phyloP scores from a whole-genome alignment of 1,140 invertebrate genomes.

The Manduca sexta region DNA sequence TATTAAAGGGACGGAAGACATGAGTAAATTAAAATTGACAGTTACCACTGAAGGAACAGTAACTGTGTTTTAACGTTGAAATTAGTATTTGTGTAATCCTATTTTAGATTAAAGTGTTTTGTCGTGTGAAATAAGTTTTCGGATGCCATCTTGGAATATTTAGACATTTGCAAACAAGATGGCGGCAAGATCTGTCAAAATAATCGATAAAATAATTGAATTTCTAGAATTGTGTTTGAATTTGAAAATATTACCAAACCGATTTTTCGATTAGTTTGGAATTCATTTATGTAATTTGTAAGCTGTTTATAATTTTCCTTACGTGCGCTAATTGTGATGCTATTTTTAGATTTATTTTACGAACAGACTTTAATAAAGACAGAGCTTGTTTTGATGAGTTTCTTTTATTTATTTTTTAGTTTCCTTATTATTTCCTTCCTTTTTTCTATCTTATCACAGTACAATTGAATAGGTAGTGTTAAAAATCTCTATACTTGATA shows the following conservation, averaged over 20 bases:
- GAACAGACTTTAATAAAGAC: conserved; percentile 60
- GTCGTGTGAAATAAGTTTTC: conserved; percentile 1
- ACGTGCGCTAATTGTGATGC: conserved; percentile 52
- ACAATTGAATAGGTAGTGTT: no score
- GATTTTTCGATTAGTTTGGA: conserved; percentile 1
- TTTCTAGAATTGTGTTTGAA: not conserved
- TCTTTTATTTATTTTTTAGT: conserved; percentile 33
- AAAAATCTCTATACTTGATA: no score
- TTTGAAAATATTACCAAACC: no score
- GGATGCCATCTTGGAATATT: no score
- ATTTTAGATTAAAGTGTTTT: conserved; percentile 5
- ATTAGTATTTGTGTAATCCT: conserved; percentile 6
- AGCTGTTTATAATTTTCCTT: conserved; percentile 32
- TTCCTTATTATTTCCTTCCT: conserved; percentile 13
- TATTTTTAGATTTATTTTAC: conserved; percentile 61
- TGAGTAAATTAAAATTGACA: no score
- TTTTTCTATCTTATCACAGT: no score
- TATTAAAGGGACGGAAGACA: not conserved
- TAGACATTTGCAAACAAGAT: not conserved
- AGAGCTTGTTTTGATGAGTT: conserved; percentile 38
- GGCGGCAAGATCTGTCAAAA: not conserved
- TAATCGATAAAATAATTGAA: not conserved
- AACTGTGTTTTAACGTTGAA: not conserved
- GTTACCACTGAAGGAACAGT: not conserved
- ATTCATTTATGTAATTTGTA: conserved; percentile 36